Percentiles rank a stretch among this genome's conserved stretches.
Conservation (phyloP, 2,113 vertebrate genomes). For the Cephalopholis sonnerati region DNA sequence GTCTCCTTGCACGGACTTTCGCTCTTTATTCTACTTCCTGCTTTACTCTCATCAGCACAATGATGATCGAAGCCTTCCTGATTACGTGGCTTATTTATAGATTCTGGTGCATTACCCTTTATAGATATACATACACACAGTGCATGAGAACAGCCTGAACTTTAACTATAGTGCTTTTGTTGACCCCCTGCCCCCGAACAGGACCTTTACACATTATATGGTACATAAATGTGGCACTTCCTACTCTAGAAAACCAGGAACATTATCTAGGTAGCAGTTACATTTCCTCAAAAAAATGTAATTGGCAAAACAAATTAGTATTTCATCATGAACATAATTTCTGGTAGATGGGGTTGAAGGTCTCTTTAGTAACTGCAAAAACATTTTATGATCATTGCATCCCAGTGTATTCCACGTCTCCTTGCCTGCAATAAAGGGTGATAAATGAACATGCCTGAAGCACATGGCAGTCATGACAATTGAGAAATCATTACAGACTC, state of each 20-base stretch:
- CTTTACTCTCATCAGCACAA: no score
- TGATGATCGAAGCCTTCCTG: no score
- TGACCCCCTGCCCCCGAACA: no score
- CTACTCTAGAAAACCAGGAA: background rate
- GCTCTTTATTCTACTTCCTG: no score
- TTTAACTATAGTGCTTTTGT: background rate
- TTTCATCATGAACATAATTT: background rate
- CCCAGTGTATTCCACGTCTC: background rate
- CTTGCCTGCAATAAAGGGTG: background rate
- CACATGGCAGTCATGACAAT: background rate
- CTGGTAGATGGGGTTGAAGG: background rate
- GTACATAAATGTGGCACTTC: background rate
- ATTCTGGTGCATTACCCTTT: no score
- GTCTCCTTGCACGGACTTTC: no score
- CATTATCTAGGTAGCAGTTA: background rate
- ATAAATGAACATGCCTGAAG: background rate
- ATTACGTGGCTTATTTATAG: no score
- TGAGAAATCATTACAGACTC: slow-evolving; percentile 4
- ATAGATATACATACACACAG: no score
- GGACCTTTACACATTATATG: background rate
- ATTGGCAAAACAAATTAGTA: background rate
- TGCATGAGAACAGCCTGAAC: no score
- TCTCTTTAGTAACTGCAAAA: background rate
- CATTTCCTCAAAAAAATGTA: background rate
- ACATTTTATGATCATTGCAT: background rate